Conservation (phyloP, 1,140 invertebrate genomes). For the Zophobas morio region DNA sequence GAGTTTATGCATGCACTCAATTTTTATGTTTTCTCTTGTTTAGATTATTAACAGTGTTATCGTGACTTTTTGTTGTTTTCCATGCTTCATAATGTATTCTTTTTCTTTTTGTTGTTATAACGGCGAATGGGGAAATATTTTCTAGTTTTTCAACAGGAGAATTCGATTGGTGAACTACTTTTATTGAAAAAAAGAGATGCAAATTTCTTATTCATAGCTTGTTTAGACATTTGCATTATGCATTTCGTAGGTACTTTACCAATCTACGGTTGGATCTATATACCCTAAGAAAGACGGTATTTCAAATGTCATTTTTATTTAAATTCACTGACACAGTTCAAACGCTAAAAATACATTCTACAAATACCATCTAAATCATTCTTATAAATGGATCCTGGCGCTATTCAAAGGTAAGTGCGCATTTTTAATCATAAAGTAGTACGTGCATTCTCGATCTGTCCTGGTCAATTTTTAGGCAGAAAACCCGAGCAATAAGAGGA, state of each 20-base stretch:
- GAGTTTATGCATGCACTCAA: constrained; percentile 22
- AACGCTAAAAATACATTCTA: too few relatives aligned
- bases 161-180: background rate
- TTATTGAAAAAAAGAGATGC: too few relatives aligned
- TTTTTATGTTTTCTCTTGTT: constrained; percentile 5
- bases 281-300: background rate
- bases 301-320: background rate
- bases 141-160: background rate
- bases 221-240: background rate
- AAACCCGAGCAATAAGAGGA: constrained; percentile 6
- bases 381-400: background rate
- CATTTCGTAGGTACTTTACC: background rate
- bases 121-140: background rate
- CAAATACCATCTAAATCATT: background rate
- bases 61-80: background rate
- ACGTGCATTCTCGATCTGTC: background rate
- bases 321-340: background rate
- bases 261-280: background rate
- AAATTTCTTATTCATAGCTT: background rate
- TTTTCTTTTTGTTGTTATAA: background rate
- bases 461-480: too few relatives aligned
- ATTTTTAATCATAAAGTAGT: background rate
- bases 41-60: constrained; percentile 15
- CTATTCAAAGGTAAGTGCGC: background rate
- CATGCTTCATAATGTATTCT: constrained; percentile 7